Evolutionary conservation across 1,140 invertebrate genomes (phyloP).

Genomic region (Drosophila lowei): DNA sequence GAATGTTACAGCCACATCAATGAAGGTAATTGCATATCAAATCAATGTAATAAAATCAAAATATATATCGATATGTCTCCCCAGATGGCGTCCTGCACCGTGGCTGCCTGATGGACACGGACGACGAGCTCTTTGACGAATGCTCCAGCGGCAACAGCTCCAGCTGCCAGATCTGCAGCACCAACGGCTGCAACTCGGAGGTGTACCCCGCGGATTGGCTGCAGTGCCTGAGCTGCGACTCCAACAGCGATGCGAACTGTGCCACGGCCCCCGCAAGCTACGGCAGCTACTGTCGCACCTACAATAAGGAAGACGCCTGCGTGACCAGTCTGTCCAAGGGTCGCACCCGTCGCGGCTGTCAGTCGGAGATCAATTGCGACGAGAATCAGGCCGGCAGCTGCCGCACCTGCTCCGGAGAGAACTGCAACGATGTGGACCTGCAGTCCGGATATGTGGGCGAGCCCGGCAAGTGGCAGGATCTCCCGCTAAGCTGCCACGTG

Average conservation of each 20-base stretch:
- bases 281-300: constrained; percentile 48
- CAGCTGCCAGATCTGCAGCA: constrained; percentile 50
- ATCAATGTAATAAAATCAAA: too few relatives aligned
- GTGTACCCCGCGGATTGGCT: constrained; percentile 61
- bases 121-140: constrained; percentile 59
- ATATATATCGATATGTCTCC: not conserved
- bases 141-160: constrained; percentile 41
- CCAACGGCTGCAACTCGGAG: constrained; percentile 53
- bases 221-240: constrained; percentile 71
- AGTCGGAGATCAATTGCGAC: constrained; percentile 66
- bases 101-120: constrained; percentile 60
- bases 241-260: constrained; percentile 46
- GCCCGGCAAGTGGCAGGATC: constrained; percentile 69
- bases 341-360: constrained; percentile 66
- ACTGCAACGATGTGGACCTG: constrained; percentile 63
- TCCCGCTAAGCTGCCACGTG: constrained; percentile 59
- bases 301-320: constrained; percentile 51
- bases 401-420: constrained; percentile 44
- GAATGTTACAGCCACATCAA: constrained; percentile 48
- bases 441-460: constrained; percentile 56
- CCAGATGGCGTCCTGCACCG: constrained; percentile 59
- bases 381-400: constrained; percentile 43
- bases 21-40: constrained; percentile 31
- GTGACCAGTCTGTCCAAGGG: constrained; percentile 53
- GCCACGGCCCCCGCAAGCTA: constrained; percentile 42